phyloP scores from a whole-genome alignment of 2,888 invertebrate species.

The Timema podura region DNA sequence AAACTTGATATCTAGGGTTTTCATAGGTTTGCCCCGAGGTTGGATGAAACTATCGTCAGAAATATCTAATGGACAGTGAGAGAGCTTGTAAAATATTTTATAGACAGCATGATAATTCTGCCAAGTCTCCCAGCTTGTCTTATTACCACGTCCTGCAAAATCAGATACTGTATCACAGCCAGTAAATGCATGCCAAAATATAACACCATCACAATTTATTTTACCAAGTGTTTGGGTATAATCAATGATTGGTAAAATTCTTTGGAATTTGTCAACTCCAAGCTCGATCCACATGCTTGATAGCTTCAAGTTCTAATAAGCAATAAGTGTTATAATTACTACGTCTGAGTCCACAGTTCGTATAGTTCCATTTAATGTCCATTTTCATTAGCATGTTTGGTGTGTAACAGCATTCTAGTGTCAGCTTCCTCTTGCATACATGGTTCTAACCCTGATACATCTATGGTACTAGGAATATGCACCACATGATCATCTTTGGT shows the following conservation, averaged over 20 bases:
- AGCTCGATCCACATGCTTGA: not conserved
- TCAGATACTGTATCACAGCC: not conserved
- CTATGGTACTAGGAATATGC: too few relatives aligned
- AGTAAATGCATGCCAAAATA: slow-evolving; percentile 1
- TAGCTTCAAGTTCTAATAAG: not conserved
- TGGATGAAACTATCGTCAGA: not conserved
- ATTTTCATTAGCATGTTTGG: too few relatives aligned
- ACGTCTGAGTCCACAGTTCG: not conserved
- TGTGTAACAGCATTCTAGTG: too few relatives aligned
- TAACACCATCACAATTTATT: not conserved
- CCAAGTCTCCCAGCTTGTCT: not conserved
- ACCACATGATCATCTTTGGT: too few relatives aligned
- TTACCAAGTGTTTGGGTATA: not conserved
- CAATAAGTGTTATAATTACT: not conserved
- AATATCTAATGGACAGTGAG: slow-evolving; percentile 5
- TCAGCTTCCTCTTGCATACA: too few relatives aligned
- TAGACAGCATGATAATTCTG: not conserved
- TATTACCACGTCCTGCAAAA: slow-evolving; percentile 2
- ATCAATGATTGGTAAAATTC: not conserved
- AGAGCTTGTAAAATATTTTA: not conserved
- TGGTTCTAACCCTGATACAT: too few relatives aligned
- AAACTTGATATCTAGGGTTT: too few relatives aligned
- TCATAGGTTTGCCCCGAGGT: too few relatives aligned
- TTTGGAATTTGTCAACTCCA: slow-evolving; percentile 1
- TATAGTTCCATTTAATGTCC: too few relatives aligned